Base-by-base conservation (phyloP, 2,113 vertebrate genomes). In the Felis chaus region DNA sequence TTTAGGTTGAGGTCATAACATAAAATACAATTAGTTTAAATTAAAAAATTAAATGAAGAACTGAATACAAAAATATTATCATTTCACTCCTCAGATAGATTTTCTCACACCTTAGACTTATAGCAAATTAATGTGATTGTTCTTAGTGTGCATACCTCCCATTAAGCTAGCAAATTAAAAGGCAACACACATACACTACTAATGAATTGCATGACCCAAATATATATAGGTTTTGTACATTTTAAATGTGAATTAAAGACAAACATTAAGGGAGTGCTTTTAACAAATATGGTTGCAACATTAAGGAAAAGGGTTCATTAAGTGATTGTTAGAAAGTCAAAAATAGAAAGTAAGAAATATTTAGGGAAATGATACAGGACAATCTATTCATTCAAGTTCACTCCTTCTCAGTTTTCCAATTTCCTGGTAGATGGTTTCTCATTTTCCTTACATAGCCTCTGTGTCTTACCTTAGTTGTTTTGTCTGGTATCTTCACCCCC, bases 391-490 rank as follows among this genome's bases (percentile, higher is more conserved):
- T 97, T 83, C 81, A 89, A 95, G 93, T 97, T 91, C 79, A 98
- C 93, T 95, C 74, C 41, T 95, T 98, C 93, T 96, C 95, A 95
- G 93, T 69, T 83, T 6, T 97, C 31, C 12, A 41, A 68, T 23
- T 91, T 91, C 83, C 33, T 65, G 53, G 23, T 87, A 79, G 53
- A 96, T 97, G 21, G 25, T 80, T 97, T 97, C 93, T 98, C 66
- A 94, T 96, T 97, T 98, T 98, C 96, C 97, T 98, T 86, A 66
- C 80, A 73, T 15, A n/a, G 95, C 91, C 91, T 80, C 12, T 91
- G 61, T 83, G 86, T 88, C 98, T 98, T 93, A 65, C 96, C 92
- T 98, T 92, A 98, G 89, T 78, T 95, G 63, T 88, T 98, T 41
- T 85, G 23, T n/a, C 85, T 97, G 95, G 97, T 90, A 97, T 88